Evolutionary conservation across 2,888 invertebrate genomes (phyloP).

Genomic region (Troides aeacus): DNA sequence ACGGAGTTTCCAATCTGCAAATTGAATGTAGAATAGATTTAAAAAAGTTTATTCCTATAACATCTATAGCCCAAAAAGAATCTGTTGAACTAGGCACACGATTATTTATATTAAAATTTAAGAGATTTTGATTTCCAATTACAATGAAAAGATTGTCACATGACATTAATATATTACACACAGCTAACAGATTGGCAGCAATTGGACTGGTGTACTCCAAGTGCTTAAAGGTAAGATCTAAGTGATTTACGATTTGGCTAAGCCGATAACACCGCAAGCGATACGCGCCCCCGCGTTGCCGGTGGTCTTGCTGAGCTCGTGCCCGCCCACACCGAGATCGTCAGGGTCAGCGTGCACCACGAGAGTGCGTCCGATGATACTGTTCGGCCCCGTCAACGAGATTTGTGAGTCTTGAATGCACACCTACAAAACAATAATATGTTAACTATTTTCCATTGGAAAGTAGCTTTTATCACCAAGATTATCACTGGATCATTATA

Average conservation of each 20-base stretch:
- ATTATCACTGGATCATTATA: no score
- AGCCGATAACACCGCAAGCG: constrained; percentile 93
- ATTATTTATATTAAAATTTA: no score
- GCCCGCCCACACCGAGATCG: constrained; percentile 95
- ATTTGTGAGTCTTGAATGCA: constrained; percentile 65
- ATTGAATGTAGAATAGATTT: no score
- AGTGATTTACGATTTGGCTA: constrained; percentile 60
- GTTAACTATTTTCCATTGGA: no score
- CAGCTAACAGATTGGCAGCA: neutral
- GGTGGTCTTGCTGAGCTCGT: constrained; percentile 94
- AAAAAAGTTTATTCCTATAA: no score
- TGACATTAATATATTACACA: no score
- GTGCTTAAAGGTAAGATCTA: neutral
- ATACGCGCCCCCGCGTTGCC: constrained; percentile 96
- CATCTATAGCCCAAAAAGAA: no score
- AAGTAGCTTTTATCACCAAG: no score
- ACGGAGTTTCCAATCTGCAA: no score
- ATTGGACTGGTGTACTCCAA: constrained; percentile 11
- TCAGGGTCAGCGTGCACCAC: constrained; percentile 96
- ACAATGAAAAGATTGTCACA: no score
- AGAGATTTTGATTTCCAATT: no score
- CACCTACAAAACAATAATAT: constrained; percentile 47
- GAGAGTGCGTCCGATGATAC: constrained; percentile 90
- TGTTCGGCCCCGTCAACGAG: constrained; percentile 82
- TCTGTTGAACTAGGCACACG: no score